These are phyloP conservation scores for Mamestra configurata DNA, from an alignment of 1,140 invertebrate genomes.

Conservation along the genomic window DNA sequence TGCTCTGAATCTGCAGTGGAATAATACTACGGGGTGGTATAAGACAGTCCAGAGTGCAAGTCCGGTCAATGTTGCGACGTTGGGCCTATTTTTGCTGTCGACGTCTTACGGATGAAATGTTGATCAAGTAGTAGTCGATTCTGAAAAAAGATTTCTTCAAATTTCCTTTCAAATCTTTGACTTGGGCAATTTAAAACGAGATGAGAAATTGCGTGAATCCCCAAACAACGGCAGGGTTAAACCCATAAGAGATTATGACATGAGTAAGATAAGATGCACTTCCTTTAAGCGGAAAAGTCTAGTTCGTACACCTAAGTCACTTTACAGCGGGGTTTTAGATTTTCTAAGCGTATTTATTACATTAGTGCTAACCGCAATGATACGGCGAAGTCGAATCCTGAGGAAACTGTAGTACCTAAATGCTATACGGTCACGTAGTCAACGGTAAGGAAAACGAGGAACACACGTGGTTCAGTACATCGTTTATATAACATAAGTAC, in stretches of 20 bases:
- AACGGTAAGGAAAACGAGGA: conserved; percentile 23
- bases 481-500: not conserved
- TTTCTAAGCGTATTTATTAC: conserved; percentile 3
- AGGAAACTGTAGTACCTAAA: conserved; percentile 3
- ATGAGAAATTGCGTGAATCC: not conserved
- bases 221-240: not conserved
- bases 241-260: not conserved
- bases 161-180: not conserved
- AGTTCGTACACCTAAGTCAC: not conserved
- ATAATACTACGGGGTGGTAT: no score
- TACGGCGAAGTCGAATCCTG: conserved; percentile 11
- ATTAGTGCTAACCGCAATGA: conserved; percentile 29
- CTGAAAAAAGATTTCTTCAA: not conserved
- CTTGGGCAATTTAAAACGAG: not conserved
- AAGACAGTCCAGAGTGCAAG: no score
- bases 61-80: no score
- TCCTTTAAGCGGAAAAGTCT: not conserved
- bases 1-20: no score
- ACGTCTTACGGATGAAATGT: no score
- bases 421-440: conserved; percentile 27
- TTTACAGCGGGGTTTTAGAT: not conserved
- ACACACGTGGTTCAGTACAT: not conserved
- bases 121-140: no score
- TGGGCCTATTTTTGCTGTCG: no score
- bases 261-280: not conserved